Base-by-base conservation (phyloP, 2,797 vertebrate genomes). In the Crypturellus tataupa region DNA sequence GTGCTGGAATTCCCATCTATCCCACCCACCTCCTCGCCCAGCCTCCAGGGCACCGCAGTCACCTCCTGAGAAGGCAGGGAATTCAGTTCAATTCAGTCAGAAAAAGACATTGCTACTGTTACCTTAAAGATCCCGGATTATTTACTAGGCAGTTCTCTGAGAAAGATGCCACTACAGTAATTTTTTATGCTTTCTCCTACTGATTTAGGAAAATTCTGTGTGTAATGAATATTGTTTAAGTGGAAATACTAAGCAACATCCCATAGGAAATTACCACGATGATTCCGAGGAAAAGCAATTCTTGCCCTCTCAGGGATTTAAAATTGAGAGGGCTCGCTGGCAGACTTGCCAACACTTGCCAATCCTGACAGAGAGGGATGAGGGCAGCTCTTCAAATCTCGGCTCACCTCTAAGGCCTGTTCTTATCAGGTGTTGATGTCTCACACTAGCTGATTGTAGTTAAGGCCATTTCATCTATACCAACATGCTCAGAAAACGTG, bases 21-120 rank as follows among this genome's bases (percentile, higher is more conserved):
- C 79, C 93, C 95, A 96, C 91, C 89, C 90, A 93, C 49, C 60
- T 94, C 85, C 94, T 90, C 95, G 94, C 95, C 95, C 95, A 94
- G 47, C 96, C 95, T 95, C 90, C 91, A 93, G 95, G 95, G 95
- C 95, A 94, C 53, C 58, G 79, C 53, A 37, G 75, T 86, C 4
- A 0, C 53, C 70, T 91, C 70, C 83, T 21, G 37, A 93, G 59
- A 86, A 92, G 82, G 63, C 85, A 90, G 49, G 53, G 84, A 93
- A 91, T 75, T 92, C 81, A 58, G 76, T 68, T 92, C 81, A 53
- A 72, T 90, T 95, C 95, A 91, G 85, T 79, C 56, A 92, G 77
- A 77, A 85, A 92, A 76, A 2, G 17, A 59, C 59, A 73, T 3
- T 2, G 53, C 60, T 95, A 64, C 87, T 90, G 56, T 72, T 90